Base-by-base conservation (phyloP, 2,888 invertebrate species). In the Artemia sinica region DNA sequence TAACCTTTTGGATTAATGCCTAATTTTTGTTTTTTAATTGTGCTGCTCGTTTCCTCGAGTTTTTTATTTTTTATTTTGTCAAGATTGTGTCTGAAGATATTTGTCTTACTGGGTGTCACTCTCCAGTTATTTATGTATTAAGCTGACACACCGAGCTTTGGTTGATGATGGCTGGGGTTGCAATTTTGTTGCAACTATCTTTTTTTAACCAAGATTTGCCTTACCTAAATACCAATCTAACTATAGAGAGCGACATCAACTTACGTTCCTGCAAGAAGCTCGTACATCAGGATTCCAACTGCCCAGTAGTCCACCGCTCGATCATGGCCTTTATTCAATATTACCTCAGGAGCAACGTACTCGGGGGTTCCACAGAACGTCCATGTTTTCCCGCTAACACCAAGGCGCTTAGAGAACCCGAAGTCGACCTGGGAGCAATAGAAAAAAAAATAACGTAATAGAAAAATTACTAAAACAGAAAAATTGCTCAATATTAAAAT, bases 311-410 rank as follows among this genome's bases (percentile, higher is more conserved):
- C 95, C 0, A 91, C 93, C 0, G 92, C 86, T 73, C 88, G 86
- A 75, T 86, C 86, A 75, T 86, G 86, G 2, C 86, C 85, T 75
- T 87, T 86, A 78, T 92, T 92, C 41, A 93, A 80, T 66, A 96
- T 91, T 70, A 95, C 91, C 81, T 95, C 90, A 0, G 90, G 90
- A 0, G 89, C 88, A 7, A 90, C 87, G 75, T 90, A 90, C 77
- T 93, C 91, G 0, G 93, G 93, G 0, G 94, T 95, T 12, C 95
- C 95, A 67, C 93, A 94, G 79, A 95, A 95, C 0, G 94, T 94
- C 85, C 90, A 94, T 0, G 94, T 93, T 79, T 91, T 92, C 71
- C 84, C 82, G 70, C 88, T 86, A 5, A 84, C 80, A 0, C 86
- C 83, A 71, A 95, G 82, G 74, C 85, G 84, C 77, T 94, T 94